Base-by-base conservation (phyloP, 2,797 vertebrate species). In the Prunella strophiata region DNA sequence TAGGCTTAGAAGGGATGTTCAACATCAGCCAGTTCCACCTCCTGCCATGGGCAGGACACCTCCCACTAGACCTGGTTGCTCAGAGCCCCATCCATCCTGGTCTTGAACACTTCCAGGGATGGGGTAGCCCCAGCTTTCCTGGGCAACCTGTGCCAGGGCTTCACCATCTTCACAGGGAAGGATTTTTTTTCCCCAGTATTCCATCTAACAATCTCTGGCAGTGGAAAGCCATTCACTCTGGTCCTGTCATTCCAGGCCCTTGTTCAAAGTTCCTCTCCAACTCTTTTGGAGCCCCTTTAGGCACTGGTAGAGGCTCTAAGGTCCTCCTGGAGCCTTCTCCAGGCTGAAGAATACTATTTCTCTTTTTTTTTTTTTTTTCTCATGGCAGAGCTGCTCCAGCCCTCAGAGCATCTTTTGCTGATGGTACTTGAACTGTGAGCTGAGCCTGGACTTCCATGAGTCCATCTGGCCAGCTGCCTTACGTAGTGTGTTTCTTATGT, bases 401-500 rank as follows among this genome's bases (percentile, higher is more conserved):
- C 17, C 59, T 65, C 25, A 42, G 16, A 48, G 30, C 25, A 20
- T 55, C 30, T 73, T 83, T 55, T 48, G 20, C 30, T 57, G 34
- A 13, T 4, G 4, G 13, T 47, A 40, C 50, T 48, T 73, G 42
- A 40, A 34, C 51, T 55, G 30, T 55, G 80, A 73, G 8, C 30
- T 65, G 34, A 65, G 68, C 42, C 20, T 57, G 34, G 42, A 40
- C 30, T 73, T 84, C 34, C 30, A 11, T 63, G 13, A 30, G 34
- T 65, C 20, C 42, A 25, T 48, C 20, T 57, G 59, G 16, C 50
- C 34, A 73, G 16, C 29, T 55, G 50, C 34, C 25, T 57, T 55
- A 25, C 0, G 0, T 25, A 47, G 30, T 25, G 13, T 25, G 20
- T 16, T 73, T 55, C 22, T 65, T 9, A 30, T 11, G 9, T 55